A percentile compares a stretch with the other conserved stretches of the same genome.
phyloP scores from a whole-genome alignment of 2,888 invertebrate genomes.

The Julus scandinavius region DNA sequence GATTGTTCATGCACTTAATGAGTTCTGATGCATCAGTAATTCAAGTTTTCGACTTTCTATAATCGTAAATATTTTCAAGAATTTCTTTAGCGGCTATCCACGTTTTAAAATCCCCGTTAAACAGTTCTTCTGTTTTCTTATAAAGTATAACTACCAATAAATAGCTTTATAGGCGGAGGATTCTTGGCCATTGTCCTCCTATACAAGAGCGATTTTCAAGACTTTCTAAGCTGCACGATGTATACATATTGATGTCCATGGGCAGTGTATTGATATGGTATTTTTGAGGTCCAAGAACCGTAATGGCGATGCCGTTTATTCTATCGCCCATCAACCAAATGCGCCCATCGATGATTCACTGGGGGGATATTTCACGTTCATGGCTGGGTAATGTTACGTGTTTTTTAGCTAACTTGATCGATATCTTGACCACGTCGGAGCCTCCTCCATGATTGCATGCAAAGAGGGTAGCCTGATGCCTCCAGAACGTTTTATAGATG shows the following conservation, averaged over 20 bases:
- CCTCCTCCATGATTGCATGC: constrained; percentile 39
- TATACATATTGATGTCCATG: neutral
- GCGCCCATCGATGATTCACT: constrained; percentile 32
- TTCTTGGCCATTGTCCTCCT: too few relatives aligned
- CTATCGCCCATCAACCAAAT: constrained; percentile 41
- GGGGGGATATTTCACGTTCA: constrained; percentile 35
- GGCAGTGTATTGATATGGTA: neutral
- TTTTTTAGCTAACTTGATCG: constrained; percentile 46
- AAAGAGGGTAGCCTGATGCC: neutral
- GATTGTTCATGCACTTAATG: too few relatives aligned
- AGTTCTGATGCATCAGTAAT: too few relatives aligned
- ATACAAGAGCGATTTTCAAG: neutral
- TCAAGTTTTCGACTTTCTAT: too few relatives aligned
- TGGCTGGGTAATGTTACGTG: constrained; percentile 45
- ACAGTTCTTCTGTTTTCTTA: too few relatives aligned
- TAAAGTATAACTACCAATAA: too few relatives aligned
- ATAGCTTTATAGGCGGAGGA: too few relatives aligned
- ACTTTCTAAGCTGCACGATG: neutral
- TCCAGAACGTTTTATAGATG: neutral
- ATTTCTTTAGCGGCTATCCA: too few relatives aligned
- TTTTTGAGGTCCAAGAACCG: constrained; percentile 28
- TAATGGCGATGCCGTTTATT: constrained; percentile 24
- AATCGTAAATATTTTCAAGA: too few relatives aligned
- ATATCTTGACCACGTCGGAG: constrained; percentile 25
- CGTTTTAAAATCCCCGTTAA: too few relatives aligned